A percentile compares a stretch with the other conserved stretches of the same genome.
Conservation (phyloP, 2,797 vertebrate genomes). For the Cryptoprocta ferox region DNA sequence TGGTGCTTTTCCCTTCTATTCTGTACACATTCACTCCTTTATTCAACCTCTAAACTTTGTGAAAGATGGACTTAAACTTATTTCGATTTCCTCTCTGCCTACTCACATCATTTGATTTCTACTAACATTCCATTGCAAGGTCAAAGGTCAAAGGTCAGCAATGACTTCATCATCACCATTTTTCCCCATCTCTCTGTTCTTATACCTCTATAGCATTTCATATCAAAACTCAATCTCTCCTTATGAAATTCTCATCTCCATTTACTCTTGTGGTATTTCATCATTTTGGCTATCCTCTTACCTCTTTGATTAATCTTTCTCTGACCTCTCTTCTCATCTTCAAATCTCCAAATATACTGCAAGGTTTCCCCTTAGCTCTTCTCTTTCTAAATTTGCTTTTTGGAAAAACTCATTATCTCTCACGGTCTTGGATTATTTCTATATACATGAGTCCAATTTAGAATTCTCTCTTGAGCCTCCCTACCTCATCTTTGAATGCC, state of each 20-base stretch:
- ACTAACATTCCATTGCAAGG: neutral
- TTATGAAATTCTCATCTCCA: slow-evolving; percentile 24
- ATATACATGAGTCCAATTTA: neutral
- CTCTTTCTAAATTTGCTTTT: slow-evolving; percentile 30
- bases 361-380: neutral
- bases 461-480: slow-evolving; percentile 33
- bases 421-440: slow-evolving; percentile 32
- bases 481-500: neutral
- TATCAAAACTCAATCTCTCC: neutral
- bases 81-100: slow-evolving; percentile 9
- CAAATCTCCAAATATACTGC: slow-evolving; percentile 7
- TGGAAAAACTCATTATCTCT: neutral
- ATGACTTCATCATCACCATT: neutral
- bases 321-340: neutral
- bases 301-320: slow-evolving; percentile 12
- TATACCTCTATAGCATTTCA: neutral
- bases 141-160: slow-evolving; percentile 43
- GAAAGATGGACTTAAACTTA: slow-evolving; percentile 5
- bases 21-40: neutral
- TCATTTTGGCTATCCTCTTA: neutral
- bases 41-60: slow-evolving; percentile 27
- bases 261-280: slow-evolving; percentile 8
- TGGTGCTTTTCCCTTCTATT: neutral
- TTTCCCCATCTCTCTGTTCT: neutral
- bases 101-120: slow-evolving; percentile 41